Conservation (phyloP, 2,113 vertebrate species). For the Peromyscus polionotus region DNA sequence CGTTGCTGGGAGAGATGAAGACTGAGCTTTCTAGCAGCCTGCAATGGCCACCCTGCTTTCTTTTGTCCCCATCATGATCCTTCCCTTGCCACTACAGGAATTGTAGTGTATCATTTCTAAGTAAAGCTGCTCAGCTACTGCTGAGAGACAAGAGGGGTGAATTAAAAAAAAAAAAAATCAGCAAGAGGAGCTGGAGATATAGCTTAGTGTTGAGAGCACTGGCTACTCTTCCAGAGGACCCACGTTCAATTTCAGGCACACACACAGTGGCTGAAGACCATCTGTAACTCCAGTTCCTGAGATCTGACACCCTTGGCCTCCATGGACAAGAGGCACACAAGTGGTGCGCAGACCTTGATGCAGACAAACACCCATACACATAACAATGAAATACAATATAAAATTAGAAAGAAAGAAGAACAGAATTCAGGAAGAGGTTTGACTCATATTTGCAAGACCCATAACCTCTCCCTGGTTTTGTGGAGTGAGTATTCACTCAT, state of each 20-base stretch:
- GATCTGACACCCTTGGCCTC: too few species aligned
- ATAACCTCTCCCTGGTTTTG: background rate
- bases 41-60: fast-evolving
- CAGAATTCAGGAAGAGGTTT: background rate
- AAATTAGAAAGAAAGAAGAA: background rate
- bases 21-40: background rate
- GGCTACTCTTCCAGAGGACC: background rate
- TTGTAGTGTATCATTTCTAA: too few species aligned
- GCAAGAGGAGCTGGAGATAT: background rate
- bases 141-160: background rate
- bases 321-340: background rate
- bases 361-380: background rate
- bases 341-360: background rate
- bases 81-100: fast-evolving
- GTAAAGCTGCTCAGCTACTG: background rate
- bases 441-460: background rate
- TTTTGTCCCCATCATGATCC: fast-evolving
- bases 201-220: background rate
- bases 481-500: background rate
- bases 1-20: background rate
- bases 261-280: background rate
- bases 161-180: background rate
- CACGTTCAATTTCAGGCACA: background rate
- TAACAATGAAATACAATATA: background rate
- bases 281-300: background rate